Base-by-base conservation (phyloP, 37 sponge, comb jelly and placozoan genomes). In the Chondrosia reniformis region DNA sequence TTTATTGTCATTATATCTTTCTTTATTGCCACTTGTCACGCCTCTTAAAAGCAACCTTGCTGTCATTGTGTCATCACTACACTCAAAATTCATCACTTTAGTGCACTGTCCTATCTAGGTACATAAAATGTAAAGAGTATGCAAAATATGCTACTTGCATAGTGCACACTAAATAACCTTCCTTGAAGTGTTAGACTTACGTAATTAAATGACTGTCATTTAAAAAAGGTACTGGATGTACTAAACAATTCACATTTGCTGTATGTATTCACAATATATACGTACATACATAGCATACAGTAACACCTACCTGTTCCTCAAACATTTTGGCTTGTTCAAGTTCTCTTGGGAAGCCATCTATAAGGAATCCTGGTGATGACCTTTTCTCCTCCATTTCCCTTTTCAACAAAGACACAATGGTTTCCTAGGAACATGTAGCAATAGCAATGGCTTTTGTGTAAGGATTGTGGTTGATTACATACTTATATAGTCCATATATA, bases 341-440 rank as follows among this genome's bases (percentile, higher is more conserved):
- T 71, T 94, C 89, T 54, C 95, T 75, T 33, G 95, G 95, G 55
- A 91, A 94, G 63, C 95, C 95, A 78, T 94, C 95, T 36, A 94
- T 78, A 30, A 94, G 88, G 57, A 84, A 91, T 15, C 89, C 92
- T 6, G n/a, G 41, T 28, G 81, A 56, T 30, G 76, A 80, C 19
- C n/a, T 30, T 7, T 27, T 77, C 42, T 63, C 55, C 46, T 80
- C 56, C 49, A 88, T 88, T 56, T 79, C 92, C 17, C 34, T n/a
- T 42, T 81, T 80, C 46, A 91, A 58, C 65, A 91, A 57, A 0
- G 44, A n/a, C 3, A 88, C 64, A 28, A 81, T 88, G 45, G 83
- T 75, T 38, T 79, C 85, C 92, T 88, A 74, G 4, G 33, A 67
- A 37, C 0, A 21, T 30, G 28, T 21, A n/a, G 36, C 42, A 65